Conservation (phyloP, 2,888 invertebrate genomes). For the Cristatella mucedo region DNA sequence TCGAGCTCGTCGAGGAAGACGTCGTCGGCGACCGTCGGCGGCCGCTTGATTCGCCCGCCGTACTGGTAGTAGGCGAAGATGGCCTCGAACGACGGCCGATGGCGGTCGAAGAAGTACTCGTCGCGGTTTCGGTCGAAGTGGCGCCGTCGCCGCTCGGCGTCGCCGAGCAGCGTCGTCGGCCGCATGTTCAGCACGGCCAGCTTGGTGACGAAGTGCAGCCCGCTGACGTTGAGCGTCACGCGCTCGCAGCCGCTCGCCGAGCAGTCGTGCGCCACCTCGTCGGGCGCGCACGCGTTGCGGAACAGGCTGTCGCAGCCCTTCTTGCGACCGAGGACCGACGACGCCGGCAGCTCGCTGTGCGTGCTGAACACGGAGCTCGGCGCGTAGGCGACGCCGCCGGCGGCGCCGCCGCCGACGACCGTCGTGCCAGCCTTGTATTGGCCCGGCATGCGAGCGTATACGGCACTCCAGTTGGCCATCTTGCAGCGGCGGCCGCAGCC, state of each 20-base stretch:
- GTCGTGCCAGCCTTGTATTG: no score
- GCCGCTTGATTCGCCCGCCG: conserved; percentile 32
- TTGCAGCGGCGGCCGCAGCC: no score
- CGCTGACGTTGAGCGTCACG: conserved; percentile 35
- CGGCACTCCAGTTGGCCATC: no score
- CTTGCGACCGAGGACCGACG: no score
- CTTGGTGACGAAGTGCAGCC: conserved; percentile 35
- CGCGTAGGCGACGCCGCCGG: no score
- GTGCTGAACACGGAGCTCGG: no score
- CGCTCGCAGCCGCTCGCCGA: conserved; percentile 27
- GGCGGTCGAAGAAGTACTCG: conserved; percentile 37
- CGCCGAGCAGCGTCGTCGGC: conserved; percentile 34
- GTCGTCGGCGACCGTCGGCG: conserved; percentile 35
- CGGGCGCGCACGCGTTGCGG: conserved; percentile 1
- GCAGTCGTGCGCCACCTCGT: conserved; percentile 21
- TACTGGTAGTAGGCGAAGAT: conserved; percentile 37
- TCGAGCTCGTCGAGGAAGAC: conserved; percentile 34
- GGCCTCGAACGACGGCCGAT: conserved; percentile 37
- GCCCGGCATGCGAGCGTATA: no score
- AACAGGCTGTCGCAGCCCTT: conserved; percentile 4
- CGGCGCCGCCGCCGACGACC: no score
- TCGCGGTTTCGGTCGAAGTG: conserved; percentile 31
- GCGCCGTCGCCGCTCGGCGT: conserved; percentile 30
- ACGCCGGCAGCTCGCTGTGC: no score
- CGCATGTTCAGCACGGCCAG: conserved; percentile 29